Evolutionary conservation across 2,888 invertebrate genomes (phyloP).

Genomic region (Torymus aiolomorphi): DNA sequence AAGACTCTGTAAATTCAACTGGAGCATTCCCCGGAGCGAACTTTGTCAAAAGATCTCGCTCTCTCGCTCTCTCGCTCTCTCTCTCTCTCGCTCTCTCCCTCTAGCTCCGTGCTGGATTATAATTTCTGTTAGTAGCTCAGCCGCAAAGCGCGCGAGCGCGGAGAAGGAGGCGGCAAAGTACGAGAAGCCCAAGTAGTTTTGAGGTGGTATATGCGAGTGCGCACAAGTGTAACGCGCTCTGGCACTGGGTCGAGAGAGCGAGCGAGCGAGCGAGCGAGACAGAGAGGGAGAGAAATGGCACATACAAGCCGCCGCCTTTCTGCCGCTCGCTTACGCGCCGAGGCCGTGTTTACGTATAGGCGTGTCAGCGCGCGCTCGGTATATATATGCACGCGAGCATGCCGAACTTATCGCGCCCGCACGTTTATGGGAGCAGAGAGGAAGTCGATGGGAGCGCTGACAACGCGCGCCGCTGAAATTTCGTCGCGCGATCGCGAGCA

Average conservation of each 20-base stretch:
- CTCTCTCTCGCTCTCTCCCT: conserved; percentile 27
- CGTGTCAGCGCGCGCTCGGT: too few relatives aligned
- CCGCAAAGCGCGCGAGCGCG: conserved; percentile 40
- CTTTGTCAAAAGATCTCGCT: conserved; percentile 58
- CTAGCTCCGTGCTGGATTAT: conserved; percentile 46
- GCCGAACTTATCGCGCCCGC: too few relatives aligned
- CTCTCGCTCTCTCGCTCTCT: conserved; percentile 3
- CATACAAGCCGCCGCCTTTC: neutral
- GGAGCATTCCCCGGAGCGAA: conserved; percentile 54
- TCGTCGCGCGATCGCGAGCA: too few relatives aligned
- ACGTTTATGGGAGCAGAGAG: too few relatives aligned
- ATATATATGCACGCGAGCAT: too few relatives aligned
- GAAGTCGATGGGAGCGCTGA: too few relatives aligned
- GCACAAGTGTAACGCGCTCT: conserved; percentile 26
- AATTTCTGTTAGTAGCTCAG: conserved; percentile 56
- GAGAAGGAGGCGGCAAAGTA: conserved; percentile 38
- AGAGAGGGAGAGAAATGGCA: neutral
- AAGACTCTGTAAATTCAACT: conserved; percentile 58
- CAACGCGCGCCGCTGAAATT: too few relatives aligned
- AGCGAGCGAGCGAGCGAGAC: neutral
- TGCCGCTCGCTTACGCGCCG: neutral
- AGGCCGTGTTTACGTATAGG: neutral
- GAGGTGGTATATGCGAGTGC: conserved; percentile 33
- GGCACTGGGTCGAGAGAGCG: conserved; percentile 45
- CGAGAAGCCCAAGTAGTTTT: conserved; percentile 46